phyloP scores from a whole-genome alignment of 2,888 invertebrate species.

The Cotesia congregata region DNA sequence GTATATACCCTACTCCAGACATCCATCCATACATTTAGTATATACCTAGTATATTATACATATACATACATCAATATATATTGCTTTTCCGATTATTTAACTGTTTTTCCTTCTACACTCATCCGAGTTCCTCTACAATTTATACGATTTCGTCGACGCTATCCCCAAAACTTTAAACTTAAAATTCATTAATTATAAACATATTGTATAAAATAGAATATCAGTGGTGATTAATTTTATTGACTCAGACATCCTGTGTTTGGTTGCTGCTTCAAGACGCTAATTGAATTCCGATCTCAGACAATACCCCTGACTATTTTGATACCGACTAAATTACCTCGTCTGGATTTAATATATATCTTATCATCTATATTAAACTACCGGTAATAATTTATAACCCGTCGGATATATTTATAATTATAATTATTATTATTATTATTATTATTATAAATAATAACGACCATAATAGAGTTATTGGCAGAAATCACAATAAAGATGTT shows the following conservation, averaged over 20 bases:
- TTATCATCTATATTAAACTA: background rate
- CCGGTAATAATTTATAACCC: background rate
- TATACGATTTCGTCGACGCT: conserved; percentile 8
- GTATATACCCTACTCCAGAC: conserved; percentile 45
- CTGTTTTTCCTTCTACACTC: conserved; percentile 28
- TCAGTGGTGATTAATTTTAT: background rate
- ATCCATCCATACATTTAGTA: background rate
- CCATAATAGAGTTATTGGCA: background rate
- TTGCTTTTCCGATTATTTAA: conserved; percentile 41
- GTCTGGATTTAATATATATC: background rate
- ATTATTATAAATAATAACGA: background rate
- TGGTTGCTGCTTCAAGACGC: background rate
- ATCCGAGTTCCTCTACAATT: conserved; percentile 51
- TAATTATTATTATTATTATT: background rate
- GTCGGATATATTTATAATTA: background rate
- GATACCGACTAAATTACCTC: background rate
- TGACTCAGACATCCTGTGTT: background rate
- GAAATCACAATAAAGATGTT: background rate
- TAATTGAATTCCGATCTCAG: background rate
- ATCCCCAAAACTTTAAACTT: background rate
- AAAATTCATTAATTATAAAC: background rate
- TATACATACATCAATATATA: conserved; percentile 27
- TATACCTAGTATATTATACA: background rate
- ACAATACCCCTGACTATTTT: background rate
- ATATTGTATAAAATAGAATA: background rate